These are phyloP conservation scores for Alviniconcha strummeri DNA, from an alignment of 2,888 invertebrate genomes.

Conservation along the genomic window DNA sequence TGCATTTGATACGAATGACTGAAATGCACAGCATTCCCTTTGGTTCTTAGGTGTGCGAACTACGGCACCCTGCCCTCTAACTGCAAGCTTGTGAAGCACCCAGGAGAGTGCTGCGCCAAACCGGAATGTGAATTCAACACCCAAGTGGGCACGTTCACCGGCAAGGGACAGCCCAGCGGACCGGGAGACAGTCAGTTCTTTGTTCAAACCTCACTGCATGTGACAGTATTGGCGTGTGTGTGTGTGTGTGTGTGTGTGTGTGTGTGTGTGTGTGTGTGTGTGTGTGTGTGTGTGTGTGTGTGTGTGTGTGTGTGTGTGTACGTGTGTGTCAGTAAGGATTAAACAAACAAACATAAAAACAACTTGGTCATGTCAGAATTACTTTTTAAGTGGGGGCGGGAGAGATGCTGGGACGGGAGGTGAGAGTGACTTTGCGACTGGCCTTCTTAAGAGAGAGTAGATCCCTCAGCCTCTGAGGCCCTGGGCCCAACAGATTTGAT, in stretches of 20 bases:
- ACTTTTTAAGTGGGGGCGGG: no score
- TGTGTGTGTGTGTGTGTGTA: background rate
- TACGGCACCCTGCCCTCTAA: conserved; percentile 53
- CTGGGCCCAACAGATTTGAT: no score
- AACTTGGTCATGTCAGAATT: no score
- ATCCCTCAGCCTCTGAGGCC: no score
- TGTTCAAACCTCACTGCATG: background rate
- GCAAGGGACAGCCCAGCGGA: conserved; percentile 55
- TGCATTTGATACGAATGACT: no score
- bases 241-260: background rate
- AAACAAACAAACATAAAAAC: no score
- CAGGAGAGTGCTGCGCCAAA: conserved; percentile 61
- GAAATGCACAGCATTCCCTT: background rate
- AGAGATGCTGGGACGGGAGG: no score
- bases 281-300: background rate
- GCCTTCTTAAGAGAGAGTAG: no score
- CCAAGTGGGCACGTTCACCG: conserved; percentile 58
- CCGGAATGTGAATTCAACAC: conserved; percentile 60
- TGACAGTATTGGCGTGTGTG: background rate
- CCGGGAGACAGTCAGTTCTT: conserved; percentile 51
- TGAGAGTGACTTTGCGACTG: no score
- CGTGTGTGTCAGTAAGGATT: background rate
- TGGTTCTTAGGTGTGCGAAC: conserved; percentile 48
- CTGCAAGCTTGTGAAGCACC: conserved; percentile 51
- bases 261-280: background rate